phyloP scores from a whole-genome alignment of 2,888 invertebrate genomes.

The Oxystoma pomonae region DNA sequence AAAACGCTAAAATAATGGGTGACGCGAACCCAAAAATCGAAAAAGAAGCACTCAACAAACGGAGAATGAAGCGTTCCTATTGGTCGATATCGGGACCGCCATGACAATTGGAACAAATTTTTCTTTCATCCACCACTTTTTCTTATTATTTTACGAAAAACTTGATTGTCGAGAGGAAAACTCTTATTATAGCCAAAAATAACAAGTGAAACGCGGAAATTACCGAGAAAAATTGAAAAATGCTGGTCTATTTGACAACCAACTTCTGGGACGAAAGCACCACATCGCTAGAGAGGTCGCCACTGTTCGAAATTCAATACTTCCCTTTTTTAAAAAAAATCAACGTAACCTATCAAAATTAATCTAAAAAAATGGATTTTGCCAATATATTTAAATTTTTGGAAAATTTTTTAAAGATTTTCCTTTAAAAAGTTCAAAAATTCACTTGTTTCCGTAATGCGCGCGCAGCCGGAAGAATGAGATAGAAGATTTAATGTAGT shows the following conservation, averaged over 20 bases:
- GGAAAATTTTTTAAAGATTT: background rate
- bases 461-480: constrained; percentile 33
- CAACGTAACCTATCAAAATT: background rate
- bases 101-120: constrained; percentile 53
- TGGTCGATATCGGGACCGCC: constrained; percentile 66
- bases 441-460: background rate
- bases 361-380: background rate
- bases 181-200: constrained; percentile 18
- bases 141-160: constrained; percentile 17
- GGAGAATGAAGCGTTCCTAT: constrained; percentile 64
- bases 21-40: constrained; percentile 63
- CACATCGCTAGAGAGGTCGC: constrained; percentile 32
- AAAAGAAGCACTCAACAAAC: constrained; percentile 64
- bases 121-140: constrained; percentile 41
- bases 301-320: constrained; percentile 22
- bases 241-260: constrained; percentile 11
- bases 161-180: constrained; percentile 12
- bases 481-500: constrained; percentile 15
- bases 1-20: constrained; percentile 61
- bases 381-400: background rate
- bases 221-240: background rate
- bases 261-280: constrained; percentile 28
- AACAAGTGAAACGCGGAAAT: constrained; percentile 7
- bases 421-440: background rate
- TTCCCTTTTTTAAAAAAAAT: constrained; percentile 4